Evolutionary conservation across 1,140 invertebrate species (phyloP), one percentile per base, ranked within the genome.

Genomic region (Euura lappo): DNA sequence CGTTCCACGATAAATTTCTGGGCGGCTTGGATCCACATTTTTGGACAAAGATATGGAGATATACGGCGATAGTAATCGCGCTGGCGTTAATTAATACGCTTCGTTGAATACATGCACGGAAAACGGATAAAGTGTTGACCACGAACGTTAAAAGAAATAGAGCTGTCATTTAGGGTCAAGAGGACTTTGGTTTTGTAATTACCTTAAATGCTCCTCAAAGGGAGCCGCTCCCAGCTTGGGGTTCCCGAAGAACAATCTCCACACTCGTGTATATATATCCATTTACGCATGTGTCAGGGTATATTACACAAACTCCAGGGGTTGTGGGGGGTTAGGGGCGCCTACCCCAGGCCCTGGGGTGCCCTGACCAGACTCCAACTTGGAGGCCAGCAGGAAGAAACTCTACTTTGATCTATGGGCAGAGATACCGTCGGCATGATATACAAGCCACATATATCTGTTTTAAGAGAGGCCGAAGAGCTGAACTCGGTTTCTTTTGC

Each of bases 401-500:
- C 51, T 75, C 70, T 72, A 71, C 70, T 70, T 64, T 75, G 74
- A 75, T 75, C 70, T 75, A 75, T 75, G 74, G 74, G 69, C 70
- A 72, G 69, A 75, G 74, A 75, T 75, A 75, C 74, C 70, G 70
- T 66, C 47, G 66, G 68, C 72, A 43, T 43, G 66, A 68, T 68
- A 70, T 68, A 45, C 44, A 66, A 70, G 42, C 45, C 51, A 13
- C 47, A 64, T 51, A 68, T 68, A 68, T 68, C 11, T 11, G 28
- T 68, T 28, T 28, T 28, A 28, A 28, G 28, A 28, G 28, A 28
- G 28, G 28, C 28, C 28, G 28, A 28, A 28, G 28, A 28, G 1
- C 28, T 28, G 28, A 28, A 28, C 28, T 28, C 28, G 28, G 28
- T 28, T 28, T 28, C 28, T 28, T 28, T 28, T 28, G 1, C 28